Conservation (phyloP, 2,888 invertebrate genomes). For the Clitarchus hookeri region DNA sequence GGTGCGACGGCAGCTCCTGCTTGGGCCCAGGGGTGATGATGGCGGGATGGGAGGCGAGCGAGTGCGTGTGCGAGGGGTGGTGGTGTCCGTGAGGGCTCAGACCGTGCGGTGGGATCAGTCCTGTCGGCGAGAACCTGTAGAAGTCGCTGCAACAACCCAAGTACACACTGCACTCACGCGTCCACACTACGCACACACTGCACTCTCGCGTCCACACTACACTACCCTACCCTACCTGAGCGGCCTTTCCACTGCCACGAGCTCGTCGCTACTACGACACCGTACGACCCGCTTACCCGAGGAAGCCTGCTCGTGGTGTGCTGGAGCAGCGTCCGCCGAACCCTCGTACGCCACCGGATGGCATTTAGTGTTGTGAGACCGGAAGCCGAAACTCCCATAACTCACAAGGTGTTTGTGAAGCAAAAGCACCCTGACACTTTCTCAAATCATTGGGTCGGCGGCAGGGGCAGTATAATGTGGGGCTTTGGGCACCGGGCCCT, state of each 20-base stretch:
- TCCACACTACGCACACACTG: neutral
- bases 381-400: no score
- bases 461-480: no score
- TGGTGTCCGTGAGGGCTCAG: constrained; percentile 60
- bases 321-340: no score
- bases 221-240: neutral
- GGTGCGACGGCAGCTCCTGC: constrained; percentile 66
- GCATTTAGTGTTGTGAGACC: no score
- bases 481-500: no score
- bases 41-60: constrained; percentile 80
- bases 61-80: constrained; percentile 73
- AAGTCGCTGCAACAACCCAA: constrained; percentile 64
- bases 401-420: no score
- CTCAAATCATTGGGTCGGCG: no score
- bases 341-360: no score
- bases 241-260: neutral
- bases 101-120: constrained; percentile 76
- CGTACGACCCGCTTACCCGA: no score
- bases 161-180: neutral
- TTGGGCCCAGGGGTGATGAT: constrained; percentile 76
- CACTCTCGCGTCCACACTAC: neutral
- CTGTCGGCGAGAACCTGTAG: constrained; percentile 89
- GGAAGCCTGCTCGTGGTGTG: no score
- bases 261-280: no score
- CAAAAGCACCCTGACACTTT: no score